A percentile compares a stretch with the other conserved stretches of the same genome.
Evolutionary conservation across 2,888 invertebrate species (phyloP).

Genomic region (Nysson spinosus): DNA sequence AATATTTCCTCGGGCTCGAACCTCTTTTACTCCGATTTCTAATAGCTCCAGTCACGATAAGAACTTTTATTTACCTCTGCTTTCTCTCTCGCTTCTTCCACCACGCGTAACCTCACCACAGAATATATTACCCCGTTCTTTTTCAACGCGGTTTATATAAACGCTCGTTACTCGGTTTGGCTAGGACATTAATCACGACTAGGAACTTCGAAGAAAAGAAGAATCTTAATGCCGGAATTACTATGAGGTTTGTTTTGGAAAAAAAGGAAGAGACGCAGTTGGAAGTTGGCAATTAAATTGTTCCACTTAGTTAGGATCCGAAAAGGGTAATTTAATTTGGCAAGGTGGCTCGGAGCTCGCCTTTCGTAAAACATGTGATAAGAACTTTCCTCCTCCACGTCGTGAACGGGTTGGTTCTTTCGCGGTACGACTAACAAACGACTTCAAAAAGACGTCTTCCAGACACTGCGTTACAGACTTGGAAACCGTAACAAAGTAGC

Average conservation of each 20-base stretch:
- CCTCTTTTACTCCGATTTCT: neutral
- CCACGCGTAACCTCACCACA: neutral
- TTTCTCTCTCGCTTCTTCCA: neutral
- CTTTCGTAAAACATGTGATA: constrained; percentile 30
- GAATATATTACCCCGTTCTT: too few relatives aligned
- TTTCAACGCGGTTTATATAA: too few relatives aligned
- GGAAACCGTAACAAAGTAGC: too few relatives aligned
- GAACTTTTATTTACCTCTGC: neutral
- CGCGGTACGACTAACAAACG: constrained; percentile 5
- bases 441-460: neutral
- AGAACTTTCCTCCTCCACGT: constrained; percentile 24
- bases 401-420: constrained; percentile 11
- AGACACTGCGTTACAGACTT: too few relatives aligned
- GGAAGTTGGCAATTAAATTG: constrained; percentile 37
- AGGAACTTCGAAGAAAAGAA: neutral
- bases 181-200: too few relatives aligned
- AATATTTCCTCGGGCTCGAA: neutral
- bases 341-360: neutral
- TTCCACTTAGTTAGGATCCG: constrained; percentile 21
- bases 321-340: constrained; percentile 41
- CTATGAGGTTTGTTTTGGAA: neutral
- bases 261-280: constrained; percentile 4
- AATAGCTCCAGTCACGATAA: neutral
- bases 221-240: neutral
- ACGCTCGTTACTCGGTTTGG: too few relatives aligned